Evolutionary conservation across 2,113 vertebrate species (phyloP).

Genomic region (human (Homo sapiens)): DNA sequence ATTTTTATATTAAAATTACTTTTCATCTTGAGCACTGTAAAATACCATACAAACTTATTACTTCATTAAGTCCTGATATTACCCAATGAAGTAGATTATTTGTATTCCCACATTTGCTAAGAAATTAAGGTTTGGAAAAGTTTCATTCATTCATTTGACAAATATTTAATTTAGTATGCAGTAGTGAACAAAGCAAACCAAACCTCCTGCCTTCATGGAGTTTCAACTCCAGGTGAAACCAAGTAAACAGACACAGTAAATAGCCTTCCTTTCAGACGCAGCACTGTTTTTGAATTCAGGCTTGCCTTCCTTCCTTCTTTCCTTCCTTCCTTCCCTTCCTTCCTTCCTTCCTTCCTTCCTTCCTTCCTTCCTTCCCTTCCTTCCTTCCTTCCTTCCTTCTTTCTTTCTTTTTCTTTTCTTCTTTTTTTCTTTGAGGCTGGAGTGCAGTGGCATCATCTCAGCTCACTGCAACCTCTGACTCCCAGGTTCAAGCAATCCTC

Average conservation of each 20-base stretch:
- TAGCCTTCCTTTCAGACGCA: background rate
- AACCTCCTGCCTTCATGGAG: background rate
- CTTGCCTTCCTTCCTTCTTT: background rate
- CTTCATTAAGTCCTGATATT: background rate
- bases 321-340: no score
- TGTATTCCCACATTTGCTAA: background rate
- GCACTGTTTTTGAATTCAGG: background rate
- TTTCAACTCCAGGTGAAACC: background rate
- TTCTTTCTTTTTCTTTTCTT: no score
- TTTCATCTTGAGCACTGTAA: background rate
- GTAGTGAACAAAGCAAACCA: background rate
- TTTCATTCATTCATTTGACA: background rate
- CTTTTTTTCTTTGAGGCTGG: no score
- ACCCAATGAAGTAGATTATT: background rate
- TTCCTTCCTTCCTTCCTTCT: no score
- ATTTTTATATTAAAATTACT: background rate
- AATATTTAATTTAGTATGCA: background rate
- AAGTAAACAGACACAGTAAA: background rate
- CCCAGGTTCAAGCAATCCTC: no score
- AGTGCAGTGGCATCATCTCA: no score
- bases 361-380: no score
- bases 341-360: accelerated
- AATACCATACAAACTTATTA: background rate
- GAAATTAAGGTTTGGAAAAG: background rate
- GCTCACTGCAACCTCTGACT: no score